phyloP scores from a whole-genome alignment of 2,888 invertebrate genomes.

The Meganola albula region DNA sequence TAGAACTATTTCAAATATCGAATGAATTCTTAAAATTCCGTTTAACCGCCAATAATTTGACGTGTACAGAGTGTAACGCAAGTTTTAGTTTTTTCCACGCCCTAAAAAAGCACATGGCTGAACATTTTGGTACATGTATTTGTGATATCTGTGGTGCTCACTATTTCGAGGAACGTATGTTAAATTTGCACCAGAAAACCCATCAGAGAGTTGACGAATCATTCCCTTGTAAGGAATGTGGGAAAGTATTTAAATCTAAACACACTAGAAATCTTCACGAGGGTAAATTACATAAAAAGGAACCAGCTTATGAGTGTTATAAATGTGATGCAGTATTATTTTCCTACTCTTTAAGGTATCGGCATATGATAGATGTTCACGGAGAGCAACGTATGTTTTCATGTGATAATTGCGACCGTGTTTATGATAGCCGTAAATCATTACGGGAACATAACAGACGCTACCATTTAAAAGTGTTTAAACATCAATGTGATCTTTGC shows the following conservation, averaged over 20 bases:
- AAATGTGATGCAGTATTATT: constrained; percentile 61
- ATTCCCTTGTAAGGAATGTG: constrained; percentile 68
- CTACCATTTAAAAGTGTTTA: constrained; percentile 56
- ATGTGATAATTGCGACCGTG: constrained; percentile 57
- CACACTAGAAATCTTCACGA: constrained; percentile 58
- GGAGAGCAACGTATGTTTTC: constrained; percentile 53
- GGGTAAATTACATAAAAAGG: constrained; percentile 53
- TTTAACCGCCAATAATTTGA: constrained; percentile 41
- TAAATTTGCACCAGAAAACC: constrained; percentile 55
- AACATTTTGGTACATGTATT: constrained; percentile 60
- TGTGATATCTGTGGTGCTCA: constrained; percentile 66
- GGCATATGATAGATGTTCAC: constrained; percentile 60
- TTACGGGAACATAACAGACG: constrained; percentile 57
- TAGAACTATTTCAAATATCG: constrained; percentile 32
- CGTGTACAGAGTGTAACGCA: constrained; percentile 44
- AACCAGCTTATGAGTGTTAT: constrained; percentile 58
- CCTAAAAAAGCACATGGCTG: constrained; percentile 60
- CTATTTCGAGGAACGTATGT: constrained; percentile 66
- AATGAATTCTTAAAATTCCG: constrained; percentile 56
- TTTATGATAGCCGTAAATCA: constrained; percentile 61
- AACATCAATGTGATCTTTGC: constrained; percentile 73
- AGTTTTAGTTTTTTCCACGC: constrained; percentile 56
- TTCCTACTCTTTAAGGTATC: constrained; percentile 51
- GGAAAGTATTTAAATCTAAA: constrained; percentile 61
- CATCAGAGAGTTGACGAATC: constrained; percentile 58